phyloP scores from a whole-genome alignment of 1,140 invertebrate genomes.

The Pissodes strobi region DNA sequence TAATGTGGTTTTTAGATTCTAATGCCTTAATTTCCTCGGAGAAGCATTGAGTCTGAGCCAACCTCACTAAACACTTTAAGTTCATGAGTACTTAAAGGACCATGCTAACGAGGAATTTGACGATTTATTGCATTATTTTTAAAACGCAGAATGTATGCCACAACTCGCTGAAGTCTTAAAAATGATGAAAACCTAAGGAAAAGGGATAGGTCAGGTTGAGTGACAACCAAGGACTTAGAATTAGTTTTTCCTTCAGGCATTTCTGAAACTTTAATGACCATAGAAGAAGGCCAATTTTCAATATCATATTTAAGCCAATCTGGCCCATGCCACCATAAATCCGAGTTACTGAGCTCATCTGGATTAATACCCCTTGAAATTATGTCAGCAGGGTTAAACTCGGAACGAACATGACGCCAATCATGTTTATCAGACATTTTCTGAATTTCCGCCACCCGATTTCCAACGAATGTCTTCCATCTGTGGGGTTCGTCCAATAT shows the following conservation, averaged over 20 bases:
- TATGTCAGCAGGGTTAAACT: neutral
- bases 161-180: conserved; percentile 1
- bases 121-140: neutral
- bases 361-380: neutral
- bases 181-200: conserved; percentile 8
- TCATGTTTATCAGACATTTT: too few relatives aligned
- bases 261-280: conserved; percentile 39
- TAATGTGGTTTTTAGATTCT: neutral
- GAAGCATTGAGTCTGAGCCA: conserved; percentile 2
- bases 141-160: conserved; percentile 1
- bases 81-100: neutral
- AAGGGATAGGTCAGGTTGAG: neutral
- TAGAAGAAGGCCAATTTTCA: conserved; percentile 33
- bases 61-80: neutral
- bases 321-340: neutral
- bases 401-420: too few relatives aligned
- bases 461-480: conserved; percentile 8
- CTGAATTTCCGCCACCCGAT: too few relatives aligned
- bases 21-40: neutral
- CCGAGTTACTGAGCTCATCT: too few relatives aligned
- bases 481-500: neutral
- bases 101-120: neutral
- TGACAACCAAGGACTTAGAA: neutral
- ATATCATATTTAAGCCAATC: neutral
- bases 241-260: conserved; percentile 21